These are phyloP conservation scores for Luidia sarsii DNA, from an alignment of 53 echinoderm and acorn worm species.

Conservation along the genomic window DNA sequence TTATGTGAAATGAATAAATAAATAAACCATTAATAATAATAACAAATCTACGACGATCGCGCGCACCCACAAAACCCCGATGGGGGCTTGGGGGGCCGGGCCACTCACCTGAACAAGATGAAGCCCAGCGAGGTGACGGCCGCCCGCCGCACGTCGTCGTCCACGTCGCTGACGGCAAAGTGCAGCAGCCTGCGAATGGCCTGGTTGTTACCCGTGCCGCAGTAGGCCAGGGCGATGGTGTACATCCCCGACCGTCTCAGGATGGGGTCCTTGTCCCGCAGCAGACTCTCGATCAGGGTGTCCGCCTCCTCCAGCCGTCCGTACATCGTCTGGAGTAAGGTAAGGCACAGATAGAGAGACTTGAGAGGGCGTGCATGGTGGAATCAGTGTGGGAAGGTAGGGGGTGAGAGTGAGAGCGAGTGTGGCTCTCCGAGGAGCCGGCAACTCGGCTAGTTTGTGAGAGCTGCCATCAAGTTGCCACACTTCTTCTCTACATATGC, in stretches of 20 bases:
- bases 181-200: conserved; percentile 91
- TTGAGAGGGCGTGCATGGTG: too few relatives aligned
- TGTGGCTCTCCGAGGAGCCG: neutral
- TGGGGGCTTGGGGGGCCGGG: too few relatives aligned
- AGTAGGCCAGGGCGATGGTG: conserved; percentile 95
- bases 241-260: conserved; percentile 93
- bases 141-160: conserved; percentile 91
- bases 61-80: too few relatives aligned
- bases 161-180: conserved; percentile 95
- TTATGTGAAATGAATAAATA: too few relatives aligned
- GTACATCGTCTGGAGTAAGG: conserved; percentile 80
- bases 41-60: too few relatives aligned
- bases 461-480: too few relatives aligned
- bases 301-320: conserved; percentile 94
- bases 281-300: conserved; percentile 88
- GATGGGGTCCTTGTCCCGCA: conserved; percentile 93
- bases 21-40: too few relatives aligned
- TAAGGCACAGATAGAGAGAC: too few relatives aligned
- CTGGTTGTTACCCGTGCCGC: conserved; percentile 96
- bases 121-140: conserved; percentile 94
- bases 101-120: conserved; percentile 85
- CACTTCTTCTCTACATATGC: too few relatives aligned
- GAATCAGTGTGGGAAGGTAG: too few relatives aligned
- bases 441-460: too few relatives aligned
- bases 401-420: too few relatives aligned